Evolutionary conservation across 1,140 invertebrate species (phyloP), one percentile per base, ranked within the genome.

Genomic region (Telenomus remus): DNA sequence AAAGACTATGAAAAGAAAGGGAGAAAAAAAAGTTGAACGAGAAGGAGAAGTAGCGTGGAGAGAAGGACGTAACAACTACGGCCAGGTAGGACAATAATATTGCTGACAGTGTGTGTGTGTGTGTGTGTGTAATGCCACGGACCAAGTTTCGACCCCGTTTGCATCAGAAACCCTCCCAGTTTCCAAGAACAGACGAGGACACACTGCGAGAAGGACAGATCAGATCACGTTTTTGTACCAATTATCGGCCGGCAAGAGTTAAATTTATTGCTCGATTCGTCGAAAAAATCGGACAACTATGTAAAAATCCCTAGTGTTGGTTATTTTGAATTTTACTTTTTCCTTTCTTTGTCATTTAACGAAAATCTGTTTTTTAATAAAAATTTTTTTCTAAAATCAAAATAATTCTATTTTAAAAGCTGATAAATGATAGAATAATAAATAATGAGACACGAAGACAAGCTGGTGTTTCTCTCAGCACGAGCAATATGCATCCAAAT

Each of bases 91-190:
- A 82, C 82, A 84, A 85, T 83, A 80, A 66, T 80, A 82, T 80
- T 66, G 55, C 76, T 60, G 51, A 27, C 19, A 6, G 19, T 27
- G 66, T 49, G 33, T 33, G 50, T 61, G 55, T 64, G 48, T 1
- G 19, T 27, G 66, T 49, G 33, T 33, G 50, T 61, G 55, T 64
- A 55, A 65, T 55, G 56, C 76, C 57, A 74, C 64, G 66, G 71
- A 83, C 81, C 57, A 82, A 83, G 83, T 81, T 83, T 86, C 76
- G 78, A 76, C 82, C 65, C 80, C 63, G 80, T 84, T 84, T 82
- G 83, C 79, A 82, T 76, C 73, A 60, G 46, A 51, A 79, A 66
- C 65, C 60, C 60, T 61, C 59, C 54, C 19, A 61, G 72, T 81
- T 85, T 84, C 82, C 79, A 76, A 84, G 73, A 79, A 79, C 27